A percentile compares a stretch with the other conserved stretches of the same genome.
These are phyloP conservation scores for Solea senegalensis DNA, from an alignment of 2,113 vertebrate species.

Conservation along the genomic window DNA sequence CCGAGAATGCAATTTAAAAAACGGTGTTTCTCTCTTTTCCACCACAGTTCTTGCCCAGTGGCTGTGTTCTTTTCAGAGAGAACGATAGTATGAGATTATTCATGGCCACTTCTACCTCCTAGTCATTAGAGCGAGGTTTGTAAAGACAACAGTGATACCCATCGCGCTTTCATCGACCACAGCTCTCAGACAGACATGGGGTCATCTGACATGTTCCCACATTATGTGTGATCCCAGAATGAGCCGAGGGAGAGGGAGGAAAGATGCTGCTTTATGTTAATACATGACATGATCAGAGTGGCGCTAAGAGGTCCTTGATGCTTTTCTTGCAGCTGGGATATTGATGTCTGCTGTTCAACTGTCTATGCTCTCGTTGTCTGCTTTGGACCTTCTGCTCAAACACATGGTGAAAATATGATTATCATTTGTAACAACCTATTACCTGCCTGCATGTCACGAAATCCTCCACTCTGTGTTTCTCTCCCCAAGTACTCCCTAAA, in stretches of 20 bases:
- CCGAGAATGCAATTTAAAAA: too few species aligned
- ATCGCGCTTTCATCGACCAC: conserved; percentile 34
- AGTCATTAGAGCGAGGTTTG: conserved; percentile 34
- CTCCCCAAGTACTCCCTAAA: background rate
- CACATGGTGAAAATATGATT: conserved; percentile 12
- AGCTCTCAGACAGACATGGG: conserved; percentile 24
- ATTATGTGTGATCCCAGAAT: conserved; percentile 28
- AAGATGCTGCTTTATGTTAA: conserved; percentile 47
- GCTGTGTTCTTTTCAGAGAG: too few species aligned
- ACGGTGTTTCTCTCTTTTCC: too few species aligned
- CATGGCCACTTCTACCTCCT: conserved; percentile 36
- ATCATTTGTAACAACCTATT: conserved; percentile 7
- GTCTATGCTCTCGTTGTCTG: conserved; percentile 10
- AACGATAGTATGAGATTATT: conserved; percentile 27
- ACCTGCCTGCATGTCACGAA: conserved; percentile 7
- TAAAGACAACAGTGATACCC: conserved; percentile 49
- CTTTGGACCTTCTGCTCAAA: conserved; percentile 5
- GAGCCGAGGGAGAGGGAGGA: conserved; percentile 14
- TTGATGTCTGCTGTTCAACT: conserved; percentile 23
- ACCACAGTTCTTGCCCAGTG: too few species aligned
- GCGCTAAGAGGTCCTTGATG: conserved; percentile 26
- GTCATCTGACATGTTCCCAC: conserved; percentile 19
- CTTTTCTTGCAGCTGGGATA: conserved; percentile 28
- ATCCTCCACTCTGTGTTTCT: background rate
- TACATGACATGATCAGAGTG: conserved; percentile 34